These are phyloP conservation scores for Drosophila pallidifrons DNA, from an alignment of 1,140 invertebrate species.

Conservation along the genomic window DNA sequence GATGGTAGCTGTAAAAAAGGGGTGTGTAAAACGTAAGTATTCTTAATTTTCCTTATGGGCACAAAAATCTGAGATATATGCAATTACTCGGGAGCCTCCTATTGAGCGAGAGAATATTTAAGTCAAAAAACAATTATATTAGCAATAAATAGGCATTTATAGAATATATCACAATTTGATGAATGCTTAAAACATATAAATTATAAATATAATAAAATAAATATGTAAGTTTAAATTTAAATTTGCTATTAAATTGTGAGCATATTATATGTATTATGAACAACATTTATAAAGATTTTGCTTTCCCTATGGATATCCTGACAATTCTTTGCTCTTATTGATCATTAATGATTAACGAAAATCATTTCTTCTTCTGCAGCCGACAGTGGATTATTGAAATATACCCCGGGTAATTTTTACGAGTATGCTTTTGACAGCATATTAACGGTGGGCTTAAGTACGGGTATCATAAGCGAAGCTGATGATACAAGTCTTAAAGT, in stretches of 20 bases:
- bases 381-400: constrained; percentile 69
- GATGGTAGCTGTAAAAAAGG: constrained; percentile 58
- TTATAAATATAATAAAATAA: too few species aligned
- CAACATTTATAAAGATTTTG: too few species aligned
- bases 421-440: constrained; percentile 79
- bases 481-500: constrained; percentile 86
- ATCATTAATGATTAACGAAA: background rate
- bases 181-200: too few species aligned
- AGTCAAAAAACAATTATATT: too few species aligned
- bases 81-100: too few species aligned
- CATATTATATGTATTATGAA: background rate
- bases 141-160: too few species aligned
- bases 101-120: too few species aligned
- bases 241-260: background rate
- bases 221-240: too few species aligned
- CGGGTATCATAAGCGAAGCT: constrained; percentile 57
- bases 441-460: constrained; percentile 65
- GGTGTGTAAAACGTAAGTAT: constrained; percentile 67
- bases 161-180: too few species aligned
- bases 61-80: too few species aligned
- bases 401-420: constrained; percentile 66
- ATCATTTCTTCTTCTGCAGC: constrained; percentile 36
- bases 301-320: too few species aligned
- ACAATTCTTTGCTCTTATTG: too few species aligned
- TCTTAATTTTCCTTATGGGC: background rate